phyloP scores from a whole-genome alignment of 1,140 invertebrate genomes.

The Rhyzopertha dominica region DNA sequence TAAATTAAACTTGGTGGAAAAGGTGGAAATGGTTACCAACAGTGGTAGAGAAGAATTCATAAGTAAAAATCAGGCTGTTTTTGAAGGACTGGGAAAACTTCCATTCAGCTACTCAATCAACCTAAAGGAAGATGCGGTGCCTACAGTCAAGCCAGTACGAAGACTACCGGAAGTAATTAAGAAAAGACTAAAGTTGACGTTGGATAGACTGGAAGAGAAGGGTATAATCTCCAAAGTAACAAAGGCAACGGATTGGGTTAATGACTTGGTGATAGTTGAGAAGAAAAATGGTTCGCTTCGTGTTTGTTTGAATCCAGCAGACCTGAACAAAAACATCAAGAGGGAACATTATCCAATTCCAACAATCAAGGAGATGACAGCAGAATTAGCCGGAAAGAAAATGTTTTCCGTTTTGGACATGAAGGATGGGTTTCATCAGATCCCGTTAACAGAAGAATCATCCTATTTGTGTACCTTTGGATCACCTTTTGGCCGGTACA shows the following conservation, averaged over 20 bases:
- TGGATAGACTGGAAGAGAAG: constrained; percentile 26
- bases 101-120: too few species aligned
- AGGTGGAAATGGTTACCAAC: too few species aligned
- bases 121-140: too few species aligned
- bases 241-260: constrained; percentile 42
- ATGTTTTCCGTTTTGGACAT: constrained; percentile 45
- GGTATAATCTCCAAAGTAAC: constrained; percentile 35
- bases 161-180: constrained; percentile 30
- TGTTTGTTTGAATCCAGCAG: constrained; percentile 44
- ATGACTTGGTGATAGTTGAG: constrained; percentile 40
- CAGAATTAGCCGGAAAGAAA: constrained; percentile 35
- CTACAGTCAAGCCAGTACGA: constrained; percentile 20
- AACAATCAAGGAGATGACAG: constrained; percentile 38
- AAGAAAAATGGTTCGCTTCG: constrained; percentile 40
- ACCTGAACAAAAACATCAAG: constrained; percentile 35
- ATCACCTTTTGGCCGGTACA: constrained; percentile 27
- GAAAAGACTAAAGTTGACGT: constrained; percentile 28
- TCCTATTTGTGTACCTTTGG: constrained; percentile 46
- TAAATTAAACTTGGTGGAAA: too few species aligned
- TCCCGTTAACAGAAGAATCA: constrained; percentile 42
- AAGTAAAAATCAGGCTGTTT: too few species aligned
- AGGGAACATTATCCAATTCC: constrained; percentile 30
- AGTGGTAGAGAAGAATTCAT: too few species aligned
- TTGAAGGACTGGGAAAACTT: too few species aligned
- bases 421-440: constrained; percentile 45